A percentile compares a stretch with the other conserved stretches of the same genome.
Evolutionary conservation across 1,140 invertebrate genomes (phyloP).

Genomic region (Drosophila albomicans): DNA sequence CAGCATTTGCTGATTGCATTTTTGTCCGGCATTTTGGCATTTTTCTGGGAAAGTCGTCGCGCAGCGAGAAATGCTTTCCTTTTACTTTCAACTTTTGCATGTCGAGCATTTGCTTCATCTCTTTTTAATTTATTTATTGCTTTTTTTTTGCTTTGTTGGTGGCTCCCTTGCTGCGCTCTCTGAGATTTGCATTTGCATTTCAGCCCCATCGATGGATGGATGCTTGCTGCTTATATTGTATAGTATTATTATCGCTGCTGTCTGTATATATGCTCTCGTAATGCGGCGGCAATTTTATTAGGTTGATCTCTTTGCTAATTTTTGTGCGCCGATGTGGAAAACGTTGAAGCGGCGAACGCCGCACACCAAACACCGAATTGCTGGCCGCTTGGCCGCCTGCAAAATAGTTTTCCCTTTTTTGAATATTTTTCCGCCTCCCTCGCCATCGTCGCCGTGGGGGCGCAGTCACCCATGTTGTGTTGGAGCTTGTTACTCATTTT

Average conservation of each 20-base stretch:
- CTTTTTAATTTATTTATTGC: conserved; percentile 9
- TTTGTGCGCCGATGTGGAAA: conserved; percentile 79
- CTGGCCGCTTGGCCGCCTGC: conserved; percentile 29
- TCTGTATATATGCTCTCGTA: background rate
- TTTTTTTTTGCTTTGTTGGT: too few species aligned
- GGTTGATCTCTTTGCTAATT: conserved; percentile 78
- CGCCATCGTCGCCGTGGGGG: conserved; percentile 16
- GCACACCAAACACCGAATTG: too few species aligned
- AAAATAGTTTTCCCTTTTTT: conserved; percentile 73
- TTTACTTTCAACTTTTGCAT: conserved; percentile 82
- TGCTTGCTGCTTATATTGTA: background rate
- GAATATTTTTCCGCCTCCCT: conserved; percentile 41
- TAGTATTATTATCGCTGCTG: background rate
- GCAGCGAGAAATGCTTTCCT: conserved; percentile 60
- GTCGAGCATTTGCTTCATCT: conserved; percentile 35
- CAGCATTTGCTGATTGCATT: conserved; percentile 56
- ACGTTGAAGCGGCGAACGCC: conserved; percentile 27
- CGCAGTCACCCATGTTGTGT: conserved; percentile 68
- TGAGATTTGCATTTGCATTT: conserved; percentile 54
- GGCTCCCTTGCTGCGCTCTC: conserved; percentile 12
- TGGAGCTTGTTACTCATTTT: conserved; percentile 57
- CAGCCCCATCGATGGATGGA: conserved; percentile 7
- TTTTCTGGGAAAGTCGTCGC: conserved; percentile 68
- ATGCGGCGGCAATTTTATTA: conserved; percentile 56
- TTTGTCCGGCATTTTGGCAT: conserved; percentile 29